phyloP scores from a whole-genome alignment of 64 coral and sea anemone species.

The Stichodactyla helianthus region DNA sequence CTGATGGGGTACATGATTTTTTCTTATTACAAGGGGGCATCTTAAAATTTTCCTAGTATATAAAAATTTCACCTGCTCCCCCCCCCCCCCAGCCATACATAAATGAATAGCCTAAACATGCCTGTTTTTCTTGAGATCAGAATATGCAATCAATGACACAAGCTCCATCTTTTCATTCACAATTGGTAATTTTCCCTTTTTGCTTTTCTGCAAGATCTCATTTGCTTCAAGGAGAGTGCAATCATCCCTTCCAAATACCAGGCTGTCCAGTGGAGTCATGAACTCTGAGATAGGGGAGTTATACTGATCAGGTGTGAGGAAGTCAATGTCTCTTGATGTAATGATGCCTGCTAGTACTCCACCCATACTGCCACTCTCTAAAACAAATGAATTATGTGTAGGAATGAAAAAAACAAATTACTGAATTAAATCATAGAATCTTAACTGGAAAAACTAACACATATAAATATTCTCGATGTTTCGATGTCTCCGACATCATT shows the following conservation, averaged over 20 bases:
- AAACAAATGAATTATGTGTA: neutral
- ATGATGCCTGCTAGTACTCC: conserved; percentile 78
- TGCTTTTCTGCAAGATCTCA: conserved; percentile 79
- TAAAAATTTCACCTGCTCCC: too few relatives aligned
- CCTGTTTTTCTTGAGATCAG: conserved; percentile 81
- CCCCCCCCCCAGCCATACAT: too few relatives aligned
- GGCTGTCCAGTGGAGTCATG: conserved; percentile 64
- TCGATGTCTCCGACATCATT: too few relatives aligned
- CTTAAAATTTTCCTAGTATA: too few relatives aligned
- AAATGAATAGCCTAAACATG: neutral
- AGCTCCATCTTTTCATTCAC: conserved; percentile 74
- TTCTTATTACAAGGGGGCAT: too few relatives aligned
- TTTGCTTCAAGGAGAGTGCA: conserved; percentile 72
- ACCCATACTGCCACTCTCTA: conserved; percentile 75
- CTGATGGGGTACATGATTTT: too few relatives aligned
- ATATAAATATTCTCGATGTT: too few relatives aligned
- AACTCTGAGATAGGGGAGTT: conserved; percentile 49
- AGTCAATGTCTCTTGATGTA: conserved; percentile 88
- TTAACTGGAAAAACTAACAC: too few relatives aligned
- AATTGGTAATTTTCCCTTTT: conserved; percentile 86
- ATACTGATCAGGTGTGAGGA: conserved; percentile 32
- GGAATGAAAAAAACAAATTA: neutral
- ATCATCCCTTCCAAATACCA: conserved; percentile 61
- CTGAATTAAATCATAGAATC: neutral
- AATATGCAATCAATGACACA: conserved; percentile 67